Base-by-base conservation (phyloP, 92 coral and sea anemone species). In the Scolanthus callimorphus region DNA sequence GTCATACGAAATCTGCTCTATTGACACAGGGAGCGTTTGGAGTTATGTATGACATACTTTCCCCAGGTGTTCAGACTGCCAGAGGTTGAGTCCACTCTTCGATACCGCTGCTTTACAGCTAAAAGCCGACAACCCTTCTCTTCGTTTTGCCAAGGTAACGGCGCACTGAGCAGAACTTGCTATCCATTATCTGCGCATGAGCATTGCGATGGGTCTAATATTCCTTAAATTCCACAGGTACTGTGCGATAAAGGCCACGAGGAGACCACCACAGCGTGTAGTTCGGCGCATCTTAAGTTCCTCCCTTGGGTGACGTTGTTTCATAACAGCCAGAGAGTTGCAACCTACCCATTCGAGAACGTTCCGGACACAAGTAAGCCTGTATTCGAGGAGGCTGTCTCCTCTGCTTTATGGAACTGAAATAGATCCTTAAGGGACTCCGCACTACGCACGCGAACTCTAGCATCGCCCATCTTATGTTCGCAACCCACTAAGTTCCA, bases 51-150 rank as follows among this genome's bases (percentile, higher is more conserved):
- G n/a, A 34, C 15, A 34, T 34, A 15, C 15, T 34, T 6, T 34
- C 43, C 12, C 19, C 48, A 68, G 75, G 75, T 68, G 75, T 29
- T 43, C 75, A 3, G 75, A 68, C 29, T 68, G 75, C 49, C 50
- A 43, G 31, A 47, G 62, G 12, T 49, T 68, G 56, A 68, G 49
- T 37, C 75, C 75, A 29, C 38, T 68, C 28, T 68, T 24, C 24
- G 75, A 68, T 1, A 60, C 45, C 28, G 75, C 75, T 20, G 75
- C 75, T 24, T 34, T 25, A 17, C 53, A 57, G 20, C 65, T 56
- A 4, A 27, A 28, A 67, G 31, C 55, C 27, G 49, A 61, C 4
- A 56, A 59, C 44, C 65, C 75, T 11, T 27, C 55, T 37, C 57
- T 68, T 2, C 57, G 58, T 54, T 68, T 68, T 31, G 74, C 74